Base-by-base conservation (phyloP, 2,888 invertebrate species). In the Acleris holmiana region DNA sequence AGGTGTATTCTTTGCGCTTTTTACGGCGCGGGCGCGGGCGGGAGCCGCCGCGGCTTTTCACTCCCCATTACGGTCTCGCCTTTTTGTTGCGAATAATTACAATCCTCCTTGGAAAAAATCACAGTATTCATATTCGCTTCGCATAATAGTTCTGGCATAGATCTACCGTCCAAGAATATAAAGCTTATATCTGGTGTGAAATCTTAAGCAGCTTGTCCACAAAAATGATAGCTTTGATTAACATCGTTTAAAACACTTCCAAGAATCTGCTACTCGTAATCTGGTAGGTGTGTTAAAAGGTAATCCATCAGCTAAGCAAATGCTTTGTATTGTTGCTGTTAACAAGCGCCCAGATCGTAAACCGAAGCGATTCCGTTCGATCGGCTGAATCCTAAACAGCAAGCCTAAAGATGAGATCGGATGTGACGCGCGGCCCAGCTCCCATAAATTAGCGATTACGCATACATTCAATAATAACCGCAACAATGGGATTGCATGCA, bases 1-100 rank as follows among this genome's bases (percentile, higher is more conserved):
- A 90, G 89, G 88, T 90, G 91, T 92, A 91, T 92, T 91, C 91
- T 92, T 91, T 91, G 91, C 89, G 90, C 91, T 91, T 91, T 91
- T 91, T 91, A 90, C 89, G 85, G 87, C 83, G 85, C 86, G 83
- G 84, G 64, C 58, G 57, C 63, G 57, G 57, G 63, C 54, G 54
- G 47, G 79, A 82, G 77, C 78, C 75, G 82, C 80, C 84, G 82
- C 80, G 80, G 76, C 85, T 79, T 84, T 84, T 85, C 88, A 84
- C 85, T 75, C 85, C 88, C 84, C 84, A 90, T 89, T 88, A 88
- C 88, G 83, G 77, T 80, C 86, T 86, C 89, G 86, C 85, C 85
- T 89, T 89, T 87, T 89, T 90, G 83, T 84, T 83, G 77, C 79
- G 76, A 85, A 88, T 91, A 89, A 91, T 91, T 90, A 91, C 84